Percentiles rank a stretch among this genome's conserved stretches.
Conservation (phyloP, 2,113 vertebrate species). For the Ageneiosus marmoratus region DNA sequence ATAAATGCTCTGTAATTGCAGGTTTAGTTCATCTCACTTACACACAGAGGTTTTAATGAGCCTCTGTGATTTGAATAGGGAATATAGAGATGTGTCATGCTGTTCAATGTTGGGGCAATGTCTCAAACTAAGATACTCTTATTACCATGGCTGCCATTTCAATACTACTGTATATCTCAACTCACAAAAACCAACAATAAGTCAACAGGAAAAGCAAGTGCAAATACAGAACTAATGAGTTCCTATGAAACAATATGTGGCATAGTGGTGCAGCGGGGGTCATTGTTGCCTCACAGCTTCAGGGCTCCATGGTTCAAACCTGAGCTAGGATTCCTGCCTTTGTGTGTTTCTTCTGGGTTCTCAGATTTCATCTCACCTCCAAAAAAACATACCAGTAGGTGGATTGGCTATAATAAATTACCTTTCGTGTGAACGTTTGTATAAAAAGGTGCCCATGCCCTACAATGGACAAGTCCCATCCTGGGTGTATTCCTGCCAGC, state of each 20-base stretch:
- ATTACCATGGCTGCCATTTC: background rate
- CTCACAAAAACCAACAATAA: background rate
- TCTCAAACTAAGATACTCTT: background rate
- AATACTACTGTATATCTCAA: background rate
- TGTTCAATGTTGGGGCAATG: background rate
- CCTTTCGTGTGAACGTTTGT: background rate
- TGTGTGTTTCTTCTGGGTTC: background rate
- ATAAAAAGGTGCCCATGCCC: background rate
- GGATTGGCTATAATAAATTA: background rate
- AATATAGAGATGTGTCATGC: background rate
- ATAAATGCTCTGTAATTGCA: slow-evolving; percentile 3
- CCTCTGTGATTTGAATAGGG: slow-evolving; percentile 7
- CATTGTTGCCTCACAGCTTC: background rate
- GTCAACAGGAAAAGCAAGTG: background rate
- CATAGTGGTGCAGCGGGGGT: background rate
- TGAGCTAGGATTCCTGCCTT: too few species aligned
- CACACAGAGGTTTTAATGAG: background rate
- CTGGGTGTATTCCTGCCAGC: background rate
- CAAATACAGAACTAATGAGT: background rate
- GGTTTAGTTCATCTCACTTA: slow-evolving; percentile 6
- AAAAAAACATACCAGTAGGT: background rate
- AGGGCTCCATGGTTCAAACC: background rate
- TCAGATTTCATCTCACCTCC: background rate
- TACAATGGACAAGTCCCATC: background rate
- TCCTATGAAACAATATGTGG: background rate